Evolutionary conservation across 2,888 invertebrate genomes (phyloP).

Genomic region (Deroplatys truncata): DNA sequence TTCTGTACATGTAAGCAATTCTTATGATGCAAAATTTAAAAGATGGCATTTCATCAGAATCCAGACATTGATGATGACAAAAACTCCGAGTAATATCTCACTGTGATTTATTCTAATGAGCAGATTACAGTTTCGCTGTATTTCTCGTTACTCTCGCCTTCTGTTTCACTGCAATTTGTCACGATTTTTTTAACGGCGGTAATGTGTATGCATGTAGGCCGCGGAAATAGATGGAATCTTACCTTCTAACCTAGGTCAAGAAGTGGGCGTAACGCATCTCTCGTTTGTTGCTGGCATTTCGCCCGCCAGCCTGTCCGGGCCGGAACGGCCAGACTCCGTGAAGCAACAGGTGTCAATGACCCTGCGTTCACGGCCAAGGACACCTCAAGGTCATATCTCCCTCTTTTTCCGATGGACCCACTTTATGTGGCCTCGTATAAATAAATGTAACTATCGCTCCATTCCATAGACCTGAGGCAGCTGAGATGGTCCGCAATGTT

Average conservation of each 20-base stretch:
- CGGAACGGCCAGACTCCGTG: not conserved
- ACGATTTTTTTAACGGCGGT: not conserved
- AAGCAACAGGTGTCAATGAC: not conserved
- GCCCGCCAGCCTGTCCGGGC: not conserved
- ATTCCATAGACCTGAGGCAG: not conserved
- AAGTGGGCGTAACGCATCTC: not conserved
- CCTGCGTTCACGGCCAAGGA: not conserved
- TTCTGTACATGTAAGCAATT: too few species aligned
- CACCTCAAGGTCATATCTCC: not conserved
- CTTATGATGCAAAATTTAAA: too few species aligned
- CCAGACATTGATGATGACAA: too few species aligned
- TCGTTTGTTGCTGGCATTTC: not conserved
- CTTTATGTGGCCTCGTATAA: not conserved
- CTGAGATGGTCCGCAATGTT: not conserved
- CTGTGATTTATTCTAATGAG: too few species aligned
- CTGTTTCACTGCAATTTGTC: not conserved
- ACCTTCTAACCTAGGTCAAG: conserved; percentile 5
- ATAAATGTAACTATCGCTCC: not conserved
- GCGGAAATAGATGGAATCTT: not conserved
- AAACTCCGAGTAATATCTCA: too few species aligned
- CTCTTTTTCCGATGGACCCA: not conserved
- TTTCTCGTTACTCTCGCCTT: not conserved
- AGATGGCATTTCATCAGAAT: too few species aligned
- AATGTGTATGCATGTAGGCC: not conserved
- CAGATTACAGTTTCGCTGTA: not conserved